phyloP scores from a whole-genome alignment of 2,888 invertebrate species.

The Protophormia terraenovae region DNA sequence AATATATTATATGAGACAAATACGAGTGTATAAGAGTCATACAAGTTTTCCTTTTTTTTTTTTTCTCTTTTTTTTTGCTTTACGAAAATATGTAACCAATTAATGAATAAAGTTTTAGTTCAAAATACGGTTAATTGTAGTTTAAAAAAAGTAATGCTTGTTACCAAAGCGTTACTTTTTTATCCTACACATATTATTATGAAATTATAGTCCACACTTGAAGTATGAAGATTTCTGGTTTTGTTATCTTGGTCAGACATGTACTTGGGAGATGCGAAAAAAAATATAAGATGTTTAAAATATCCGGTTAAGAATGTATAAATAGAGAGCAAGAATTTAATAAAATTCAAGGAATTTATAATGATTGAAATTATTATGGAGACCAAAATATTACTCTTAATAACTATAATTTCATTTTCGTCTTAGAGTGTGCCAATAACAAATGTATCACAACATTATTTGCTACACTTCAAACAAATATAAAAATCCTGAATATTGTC shows the following conservation, averaged over 20 bases:
- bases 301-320: neutral
- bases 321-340: neutral
- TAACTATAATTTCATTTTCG: no score
- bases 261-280: neutral
- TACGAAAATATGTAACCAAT: neutral
- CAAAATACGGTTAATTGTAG: slow-evolving; percentile 40
- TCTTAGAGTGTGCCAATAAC: no score
- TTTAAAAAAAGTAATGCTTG: slow-evolving; percentile 22
- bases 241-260: neutral
- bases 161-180: neutral
- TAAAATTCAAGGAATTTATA: no score
- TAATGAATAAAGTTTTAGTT: slow-evolving; percentile 41
- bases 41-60: neutral
- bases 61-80: no score
- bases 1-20: slow-evolving; percentile 4
- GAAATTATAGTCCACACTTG: neutral
- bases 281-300: neutral
- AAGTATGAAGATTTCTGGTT: slow-evolving; percentile 2
- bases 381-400: no score
- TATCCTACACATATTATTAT: slow-evolving; percentile 25
- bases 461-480: no score
- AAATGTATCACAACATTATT: no score
- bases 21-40: neutral
- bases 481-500: no score
- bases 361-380: no score